phyloP scores from a whole-genome alignment of 2,888 invertebrate genomes.

The Xestia xanthographa region DNA sequence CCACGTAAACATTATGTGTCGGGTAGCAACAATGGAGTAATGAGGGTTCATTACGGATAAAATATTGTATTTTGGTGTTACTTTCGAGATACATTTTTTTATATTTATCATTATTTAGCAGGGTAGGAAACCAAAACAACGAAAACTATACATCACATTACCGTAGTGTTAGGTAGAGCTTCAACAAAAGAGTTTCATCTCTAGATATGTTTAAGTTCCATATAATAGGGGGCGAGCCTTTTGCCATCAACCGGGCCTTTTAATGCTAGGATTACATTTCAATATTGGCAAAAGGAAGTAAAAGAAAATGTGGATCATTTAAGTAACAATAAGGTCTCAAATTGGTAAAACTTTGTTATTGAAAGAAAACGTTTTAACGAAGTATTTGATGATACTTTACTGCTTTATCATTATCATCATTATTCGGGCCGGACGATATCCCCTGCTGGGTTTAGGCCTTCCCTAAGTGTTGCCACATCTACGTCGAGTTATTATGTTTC shows the following conservation, averaged over 20 bases:
- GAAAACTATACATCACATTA: neutral
- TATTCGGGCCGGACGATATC: neutral
- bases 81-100: neutral
- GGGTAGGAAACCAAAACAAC: neutral
- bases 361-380: neutral
- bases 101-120: neutral
- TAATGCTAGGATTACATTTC: neutral
- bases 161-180: neutral
- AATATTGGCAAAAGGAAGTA: neutral
- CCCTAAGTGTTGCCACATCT: neutral
- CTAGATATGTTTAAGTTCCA: neutral
- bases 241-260: neutral
- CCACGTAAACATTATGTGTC: constrained; percentile 5
- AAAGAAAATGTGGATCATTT: neutral
- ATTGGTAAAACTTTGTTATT: neutral
- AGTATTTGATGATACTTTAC: neutral
- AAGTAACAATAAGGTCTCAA: neutral
- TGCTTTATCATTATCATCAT: neutral
- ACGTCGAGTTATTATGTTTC: neutral
- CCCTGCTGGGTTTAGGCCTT: neutral
- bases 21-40: constrained; percentile 1
- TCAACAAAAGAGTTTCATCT: neutral
- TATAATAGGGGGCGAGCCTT: neutral
- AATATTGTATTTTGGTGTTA: neutral
- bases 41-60: constrained; percentile 8